Base-by-base conservation (phyloP, 1,140 invertebrate genomes). In the Sarcophaga peregrina region DNA sequence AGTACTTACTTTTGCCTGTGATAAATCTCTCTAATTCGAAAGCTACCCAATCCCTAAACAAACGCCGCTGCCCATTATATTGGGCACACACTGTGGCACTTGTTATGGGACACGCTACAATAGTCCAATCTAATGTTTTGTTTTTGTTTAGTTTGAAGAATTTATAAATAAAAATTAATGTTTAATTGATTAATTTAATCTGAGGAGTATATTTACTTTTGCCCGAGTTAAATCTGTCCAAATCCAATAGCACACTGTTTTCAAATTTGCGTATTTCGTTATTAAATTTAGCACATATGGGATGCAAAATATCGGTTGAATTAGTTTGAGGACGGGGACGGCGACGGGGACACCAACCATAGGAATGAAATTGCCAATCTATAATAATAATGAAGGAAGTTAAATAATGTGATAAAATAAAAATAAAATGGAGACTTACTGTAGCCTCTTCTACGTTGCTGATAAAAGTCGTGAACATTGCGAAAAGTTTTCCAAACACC, bases 1-100 rank as follows among this genome's bases (percentile, higher is more conserved):
- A 13, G 62, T n/a, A 7, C 46, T 76, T 76, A 76, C 74, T 13
- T n/a, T 48, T 76, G 15, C 74, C 74, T 48, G 74, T 76, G 8
- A 76, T 9, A 48, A 47, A 76, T 47, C 17, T 58, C 7, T 58
- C 54, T n/a, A 58, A 7, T 58, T 58, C 54, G 6, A 58, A n/a
- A 15, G 54, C 54, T 4, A 58, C n/a, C n/a, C 15, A 58, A 58
- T 58, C 54, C n/a, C 13, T n/a, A 58, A 58, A 58, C 3, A 58
- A n/a, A 13, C 54, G 54, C 7, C n/a, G 15, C 13, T 58, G 11
- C 15, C n/a, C n/a, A 13, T 7, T n/a, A 48, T 48, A 46, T 47
- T n/a, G n/a, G 15, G 74, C 74, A 76, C 74, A 76, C n/a, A 76
- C 9, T 8, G 74, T n/a, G 5, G 45, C 47, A n/a, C 17, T 47